phyloP scores from a whole-genome alignment of 2,113 vertebrate species.

The Xyliphius kryptos region DNA sequence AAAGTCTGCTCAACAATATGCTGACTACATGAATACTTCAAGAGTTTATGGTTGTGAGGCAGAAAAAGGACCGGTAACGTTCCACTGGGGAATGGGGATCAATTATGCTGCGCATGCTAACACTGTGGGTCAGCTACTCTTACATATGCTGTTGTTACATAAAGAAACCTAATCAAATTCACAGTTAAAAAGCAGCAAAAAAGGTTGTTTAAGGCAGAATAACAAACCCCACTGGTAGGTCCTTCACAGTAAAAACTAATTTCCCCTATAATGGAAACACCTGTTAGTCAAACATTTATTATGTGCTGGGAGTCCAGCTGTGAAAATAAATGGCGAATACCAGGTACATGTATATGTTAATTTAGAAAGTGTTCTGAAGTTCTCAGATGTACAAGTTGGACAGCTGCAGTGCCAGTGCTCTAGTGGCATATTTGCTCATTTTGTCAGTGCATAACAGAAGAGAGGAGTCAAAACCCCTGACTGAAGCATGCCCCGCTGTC shows the following conservation, averaged over 20 bases:
- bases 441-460: not conserved
- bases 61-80: no score
- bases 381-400: conserved; percentile 17
- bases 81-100: no score
- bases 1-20: no score
- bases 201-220: not conserved
- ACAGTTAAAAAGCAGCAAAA: conserved; percentile 10
- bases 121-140: no score
- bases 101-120: no score
- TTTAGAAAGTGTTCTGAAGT: conserved; percentile 9
- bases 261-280: conserved; percentile 14
- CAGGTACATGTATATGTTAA: conserved; percentile 19
- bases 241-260: not conserved
- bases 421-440: not conserved
- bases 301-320: conserved; percentile 18
- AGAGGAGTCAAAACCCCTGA: conserved; percentile 7
- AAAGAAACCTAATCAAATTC: not conserved
- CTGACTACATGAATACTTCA: no score
- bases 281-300: conserved; percentile 14
- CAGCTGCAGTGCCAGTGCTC: not conserved
- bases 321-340: conserved; percentile 9
- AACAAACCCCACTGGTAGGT: not conserved
- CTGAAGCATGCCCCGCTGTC: not conserved
- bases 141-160: no score
- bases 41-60: no score